Percentiles rank a stretch among this genome's conserved stretches.
These are phyloP conservation scores for Amaurobius ferox DNA, from an alignment of 2,888 invertebrate species.

Conservation along the genomic window DNA sequence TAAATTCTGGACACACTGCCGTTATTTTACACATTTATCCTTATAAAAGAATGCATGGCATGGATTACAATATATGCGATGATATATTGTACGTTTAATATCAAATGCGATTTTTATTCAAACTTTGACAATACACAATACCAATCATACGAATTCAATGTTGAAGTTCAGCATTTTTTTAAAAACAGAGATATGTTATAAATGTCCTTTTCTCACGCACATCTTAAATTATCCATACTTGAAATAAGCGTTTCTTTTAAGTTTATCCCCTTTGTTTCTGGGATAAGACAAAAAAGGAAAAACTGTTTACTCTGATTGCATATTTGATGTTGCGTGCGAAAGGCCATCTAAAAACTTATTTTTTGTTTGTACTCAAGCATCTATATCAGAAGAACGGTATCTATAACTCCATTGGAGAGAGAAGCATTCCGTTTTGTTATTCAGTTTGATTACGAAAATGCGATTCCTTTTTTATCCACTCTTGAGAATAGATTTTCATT, in stretches of 20 bases:
- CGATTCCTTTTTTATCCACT: not conserved
- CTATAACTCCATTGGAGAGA: not conserved
- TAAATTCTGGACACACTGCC: too few species aligned
- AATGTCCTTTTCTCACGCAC: constrained; percentile 7
- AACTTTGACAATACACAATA: not conserved
- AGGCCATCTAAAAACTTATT: not conserved
- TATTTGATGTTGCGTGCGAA: constrained; percentile 2
- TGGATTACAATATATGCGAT: not conserved
- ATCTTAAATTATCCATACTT: constrained; percentile 9
- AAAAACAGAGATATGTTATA: not conserved
- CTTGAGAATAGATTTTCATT: not conserved
- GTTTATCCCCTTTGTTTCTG: not conserved
- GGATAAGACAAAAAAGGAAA: not conserved
- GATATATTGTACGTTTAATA: not conserved
- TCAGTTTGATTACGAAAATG: not conserved
- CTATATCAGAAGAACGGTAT: not conserved
- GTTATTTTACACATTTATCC: too few species aligned
- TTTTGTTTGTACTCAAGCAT: not conserved
- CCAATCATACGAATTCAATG: constrained; percentile 2
- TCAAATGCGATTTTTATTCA: too few species aligned
- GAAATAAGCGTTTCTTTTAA: not conserved
- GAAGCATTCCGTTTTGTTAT: not conserved
- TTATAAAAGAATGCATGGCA: not conserved
- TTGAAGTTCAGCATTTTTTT: not conserved
- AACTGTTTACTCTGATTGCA: constrained; percentile 6